Percentiles rank a stretch among this genome's conserved stretches.
phyloP scores from a whole-genome alignment of 2,113 vertebrate genomes.

The Prionailurus viverrinus region DNA sequence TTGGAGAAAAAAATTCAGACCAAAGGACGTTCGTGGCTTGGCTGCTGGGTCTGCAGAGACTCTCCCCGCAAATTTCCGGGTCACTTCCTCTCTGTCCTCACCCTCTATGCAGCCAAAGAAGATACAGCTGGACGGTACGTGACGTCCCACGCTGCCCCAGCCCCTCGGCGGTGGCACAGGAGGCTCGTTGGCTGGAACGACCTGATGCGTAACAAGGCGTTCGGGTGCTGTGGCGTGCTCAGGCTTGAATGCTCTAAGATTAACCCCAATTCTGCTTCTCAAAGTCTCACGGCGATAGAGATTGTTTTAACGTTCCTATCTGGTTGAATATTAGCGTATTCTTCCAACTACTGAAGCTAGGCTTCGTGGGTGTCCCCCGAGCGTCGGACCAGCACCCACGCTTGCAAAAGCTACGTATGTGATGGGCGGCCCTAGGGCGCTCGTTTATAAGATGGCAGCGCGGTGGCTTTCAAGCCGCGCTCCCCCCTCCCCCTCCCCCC shows the following conservation, averaged over 20 bases:
- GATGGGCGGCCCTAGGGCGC: rapidly evolving
- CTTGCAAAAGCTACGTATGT: rapidly evolving
- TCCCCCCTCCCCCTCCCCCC: neutral
- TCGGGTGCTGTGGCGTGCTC: conserved; percentile 37
- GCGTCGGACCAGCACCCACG: rapidly evolving
- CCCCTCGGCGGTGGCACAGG: conserved; percentile 68
- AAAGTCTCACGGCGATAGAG: neutral
- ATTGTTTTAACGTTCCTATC: neutral
- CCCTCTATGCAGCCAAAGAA: conserved; percentile 97
- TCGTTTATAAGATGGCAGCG: rapidly evolving
- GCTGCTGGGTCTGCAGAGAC: conserved; percentile 95
- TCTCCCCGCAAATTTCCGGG: conserved; percentile 96
- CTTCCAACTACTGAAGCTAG: neutral
- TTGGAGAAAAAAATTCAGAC: conserved; percentile 98
- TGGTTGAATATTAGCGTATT: neutral
- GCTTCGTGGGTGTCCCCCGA: neutral
- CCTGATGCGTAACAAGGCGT: neutral
- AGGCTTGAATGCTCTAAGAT: neutral
- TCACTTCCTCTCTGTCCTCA: conserved; percentile 92
- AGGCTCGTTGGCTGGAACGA: neutral
- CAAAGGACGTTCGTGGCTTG: conserved; percentile 96
- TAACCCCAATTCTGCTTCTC: neutral
- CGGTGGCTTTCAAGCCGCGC: rapidly evolving
- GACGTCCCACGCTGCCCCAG: neutral
- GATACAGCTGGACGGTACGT: conserved; percentile 96